Base-by-base conservation (phyloP, 2,113 vertebrate genomes). In the Scophthalmus maximus region DNA sequence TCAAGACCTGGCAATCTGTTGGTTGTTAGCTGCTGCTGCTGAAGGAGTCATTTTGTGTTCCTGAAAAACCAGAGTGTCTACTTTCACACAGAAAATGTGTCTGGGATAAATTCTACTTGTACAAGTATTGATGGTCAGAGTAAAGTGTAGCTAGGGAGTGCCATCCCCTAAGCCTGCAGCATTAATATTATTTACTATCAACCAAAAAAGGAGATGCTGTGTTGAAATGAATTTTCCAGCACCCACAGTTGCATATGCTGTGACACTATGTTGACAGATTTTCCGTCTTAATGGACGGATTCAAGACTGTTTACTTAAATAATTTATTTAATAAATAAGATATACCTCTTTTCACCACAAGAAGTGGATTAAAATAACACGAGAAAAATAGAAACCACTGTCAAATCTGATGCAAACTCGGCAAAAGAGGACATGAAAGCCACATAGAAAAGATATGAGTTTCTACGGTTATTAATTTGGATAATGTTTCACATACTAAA, bases 1-100 rank as follows among this genome's bases (percentile, higher is more conserved):
- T 81, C 25, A 47, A 71, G 87, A 88, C 82, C 87, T 69, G 30
- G 15, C 38, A 73, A 70, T 84, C 61, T 51, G 66, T 78, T 50
- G 52, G 60, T 71, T 60, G 73, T 73, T 69, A 79, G 30, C 58
- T 63, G 58, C 75, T 77, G 69, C 67, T 71, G 84, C 84, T 76
- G 61, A 65, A 56, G 64, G 86, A 75, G 42, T 89, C 76, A 73
- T 34, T 49, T 66, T 86, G 73, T 38, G 61, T 2, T 20, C 50
- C 80, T 81, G 8, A 64, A 85, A 82, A 56, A 81, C 12, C 4
- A 61, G 22, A 55, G 44, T 64, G 46, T 46, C 23, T 27, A 36
- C 8, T 12, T 11, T 51, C 55, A 27, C 23, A 34, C 14, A 30
- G 51, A 11, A n/a, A 65, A 63, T 70, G 42, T 47, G 32, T 17